Base-by-base conservation (phyloP, 2,797 vertebrate species). In the Thaleichthys pacificus region DNA sequence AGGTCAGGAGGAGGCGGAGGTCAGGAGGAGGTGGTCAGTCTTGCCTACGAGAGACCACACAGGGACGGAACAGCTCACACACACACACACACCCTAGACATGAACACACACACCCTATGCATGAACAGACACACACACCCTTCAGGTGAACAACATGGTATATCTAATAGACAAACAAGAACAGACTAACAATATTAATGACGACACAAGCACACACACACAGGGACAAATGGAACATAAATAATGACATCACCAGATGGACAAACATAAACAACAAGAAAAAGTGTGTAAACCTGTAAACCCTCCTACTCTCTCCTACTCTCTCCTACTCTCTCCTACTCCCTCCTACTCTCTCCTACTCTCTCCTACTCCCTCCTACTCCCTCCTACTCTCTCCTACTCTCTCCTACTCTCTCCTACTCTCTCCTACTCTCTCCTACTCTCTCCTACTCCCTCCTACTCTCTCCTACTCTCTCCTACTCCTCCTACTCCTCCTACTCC, bases 111-210 rank as follows among this genome's bases (percentile, higher is more conserved):
- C 4, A 57, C 49, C 22, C 87, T 15, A 62, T 17, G 57, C 76
- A 35, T 78, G 35, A 72, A 70, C 47, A 81, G 61, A 81, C 69
- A 78, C 82, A 84, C 61, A 80, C 71, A 38, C 9, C 38, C 9
- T 9, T 9, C 9, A 2, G 5, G 1, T 42, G 9, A 2, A 42
- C 38, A 63, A 35, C 63, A 70, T 75, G 19, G 15, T 21, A 21
- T 5, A 38, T 21, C 19, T 38, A 42, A 61, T 61, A 79, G 77
- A 79, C 70, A 70, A 57, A 68, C 75, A 78, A 42, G 64, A 49
- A 71, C 21, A 77, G 38, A 82, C 76, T 77, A 70, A 75, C 62
- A 63, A 56, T 71, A 58, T 17, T 63, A 68, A 70, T 78, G 85
- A 71, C 77, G 85, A 38, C 35, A 38, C 5, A 38, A 38, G 5